Evolutionary conservation across 2,797 vertebrate species (phyloP).

Genomic region (Gadopsis marmoratus): DNA sequence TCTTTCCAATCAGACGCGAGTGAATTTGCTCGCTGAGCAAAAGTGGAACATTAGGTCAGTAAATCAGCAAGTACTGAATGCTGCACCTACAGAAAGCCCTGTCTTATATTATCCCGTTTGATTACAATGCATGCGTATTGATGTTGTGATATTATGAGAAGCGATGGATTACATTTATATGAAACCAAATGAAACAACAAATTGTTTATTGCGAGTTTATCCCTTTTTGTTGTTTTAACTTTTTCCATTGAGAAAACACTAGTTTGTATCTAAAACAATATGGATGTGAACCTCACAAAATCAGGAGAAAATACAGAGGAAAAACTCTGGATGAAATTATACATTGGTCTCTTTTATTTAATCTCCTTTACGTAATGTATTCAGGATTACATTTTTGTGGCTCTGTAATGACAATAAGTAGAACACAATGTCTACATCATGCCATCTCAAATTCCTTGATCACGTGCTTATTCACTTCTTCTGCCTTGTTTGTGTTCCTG

Average conservation of each 20-base stretch:
- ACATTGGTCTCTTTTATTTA: neutral
- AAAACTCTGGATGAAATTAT: neutral
- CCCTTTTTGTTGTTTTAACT: neutral
- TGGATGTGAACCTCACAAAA: neutral
- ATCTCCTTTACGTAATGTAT: neutral
- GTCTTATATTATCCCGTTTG: neutral
- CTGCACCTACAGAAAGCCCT: neutral
- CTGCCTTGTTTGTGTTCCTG: neutral
- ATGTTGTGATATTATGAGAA: neutral
- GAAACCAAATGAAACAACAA: neutral
- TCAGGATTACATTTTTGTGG: neutral
- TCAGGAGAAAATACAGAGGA: neutral
- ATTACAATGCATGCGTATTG: neutral
- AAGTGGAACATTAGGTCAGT: slow-evolving; percentile 47
- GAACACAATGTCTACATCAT: neutral
- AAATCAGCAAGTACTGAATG: slow-evolving; percentile 30
- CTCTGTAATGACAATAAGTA: neutral
- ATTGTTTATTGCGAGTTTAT: neutral
- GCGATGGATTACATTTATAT: neutral
- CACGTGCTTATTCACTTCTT: neutral
- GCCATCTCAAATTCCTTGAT: neutral
- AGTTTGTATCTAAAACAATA: neutral
- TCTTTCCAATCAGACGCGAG: slow-evolving; percentile 57
- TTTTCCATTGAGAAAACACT: neutral
- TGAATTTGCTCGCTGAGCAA: slow-evolving; percentile 49